These are phyloP conservation scores for Ormyrus nitidulus DNA, from an alignment of 2,888 invertebrate species.

Conservation along the genomic window DNA sequence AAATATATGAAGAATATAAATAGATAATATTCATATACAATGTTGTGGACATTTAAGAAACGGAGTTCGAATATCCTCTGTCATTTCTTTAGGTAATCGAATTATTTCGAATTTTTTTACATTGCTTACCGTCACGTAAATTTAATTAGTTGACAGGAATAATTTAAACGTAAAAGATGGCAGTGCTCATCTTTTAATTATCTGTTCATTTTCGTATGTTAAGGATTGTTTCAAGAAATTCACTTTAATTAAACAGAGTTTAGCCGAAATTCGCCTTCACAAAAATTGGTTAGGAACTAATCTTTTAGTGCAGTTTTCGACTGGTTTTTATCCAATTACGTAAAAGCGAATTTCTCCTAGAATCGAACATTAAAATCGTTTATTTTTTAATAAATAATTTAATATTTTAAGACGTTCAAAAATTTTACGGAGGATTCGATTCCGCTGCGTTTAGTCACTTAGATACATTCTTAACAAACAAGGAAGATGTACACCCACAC, in stretches of 20 bases:
- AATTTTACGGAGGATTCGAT: constrained; percentile 9
- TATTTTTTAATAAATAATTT: neutral
- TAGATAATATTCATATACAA: constrained; percentile 39
- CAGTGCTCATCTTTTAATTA: too few relatives aligned
- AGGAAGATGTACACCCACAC: constrained; percentile 35
- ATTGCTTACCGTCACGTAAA: too few relatives aligned
- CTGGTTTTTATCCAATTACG: constrained; percentile 42
- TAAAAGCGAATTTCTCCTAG: constrained; percentile 3
- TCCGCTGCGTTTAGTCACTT: constrained; percentile 1
- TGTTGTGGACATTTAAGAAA: constrained; percentile 23
- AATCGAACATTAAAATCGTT: neutral
- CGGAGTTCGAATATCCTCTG: constrained; percentile 1
- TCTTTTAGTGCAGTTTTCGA: constrained; percentile 50
- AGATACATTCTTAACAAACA: constrained; percentile 25
- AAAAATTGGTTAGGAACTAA: constrained; percentile 44
- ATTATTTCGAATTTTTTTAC: too few relatives aligned
- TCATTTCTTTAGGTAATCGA: neutral
- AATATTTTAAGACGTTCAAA: neutral
- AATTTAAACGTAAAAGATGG: too few relatives aligned
- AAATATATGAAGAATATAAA: constrained; percentile 18
- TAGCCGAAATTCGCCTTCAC: constrained; percentile 10
- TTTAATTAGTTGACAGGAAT: too few relatives aligned
- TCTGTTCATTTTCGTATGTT: too few relatives aligned
- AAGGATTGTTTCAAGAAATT: neutral
- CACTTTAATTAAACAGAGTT: neutral